phyloP scores from a whole-genome alignment of 2,113 vertebrate species.

The Epinephelus fuscoguttatus region DNA sequence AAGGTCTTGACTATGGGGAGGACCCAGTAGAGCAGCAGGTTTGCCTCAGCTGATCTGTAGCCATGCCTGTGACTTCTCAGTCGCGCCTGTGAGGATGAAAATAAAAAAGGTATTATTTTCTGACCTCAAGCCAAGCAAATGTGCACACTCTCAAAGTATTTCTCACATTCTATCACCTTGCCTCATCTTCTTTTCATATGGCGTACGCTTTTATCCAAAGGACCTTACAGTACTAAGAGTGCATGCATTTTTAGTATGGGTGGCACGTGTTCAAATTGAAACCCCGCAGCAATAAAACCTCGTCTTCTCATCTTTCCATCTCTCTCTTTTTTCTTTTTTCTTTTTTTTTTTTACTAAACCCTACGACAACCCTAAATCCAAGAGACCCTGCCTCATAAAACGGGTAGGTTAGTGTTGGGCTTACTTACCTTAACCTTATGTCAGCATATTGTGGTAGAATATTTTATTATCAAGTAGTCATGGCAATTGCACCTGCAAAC shows the following conservation, averaged over 20 bases:
- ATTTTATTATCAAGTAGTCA: neutral
- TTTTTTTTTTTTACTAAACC: neutral
- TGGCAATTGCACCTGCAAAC: neutral
- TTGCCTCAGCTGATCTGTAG: conserved; percentile 36
- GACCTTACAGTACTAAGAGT: neutral
- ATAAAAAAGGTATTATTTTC: conserved; percentile 62
- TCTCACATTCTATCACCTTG: conserved; percentile 32
- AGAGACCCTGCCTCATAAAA: neutral
- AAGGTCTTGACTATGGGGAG: neutral
- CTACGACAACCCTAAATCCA: rapidly evolving
- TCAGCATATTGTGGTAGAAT: neutral
- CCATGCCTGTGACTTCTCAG: conserved; percentile 46
- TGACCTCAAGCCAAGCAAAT: conserved; percentile 51
- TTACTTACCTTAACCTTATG: neutral
- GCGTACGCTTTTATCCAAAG: conserved; percentile 29
- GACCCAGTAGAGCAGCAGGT: neutral
- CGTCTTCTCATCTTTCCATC: neutral
- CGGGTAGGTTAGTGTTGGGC: neutral
- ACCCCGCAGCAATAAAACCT: neutral
- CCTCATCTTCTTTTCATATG: conserved; percentile 40
- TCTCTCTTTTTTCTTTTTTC: neutral
- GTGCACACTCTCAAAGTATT: conserved; percentile 28
- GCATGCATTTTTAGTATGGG: neutral
- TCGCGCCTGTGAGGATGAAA: conserved; percentile 29
- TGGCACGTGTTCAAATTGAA: neutral